Conservation (phyloP, 2,888 invertebrate species). For the Xestia sexstrigata region DNA sequence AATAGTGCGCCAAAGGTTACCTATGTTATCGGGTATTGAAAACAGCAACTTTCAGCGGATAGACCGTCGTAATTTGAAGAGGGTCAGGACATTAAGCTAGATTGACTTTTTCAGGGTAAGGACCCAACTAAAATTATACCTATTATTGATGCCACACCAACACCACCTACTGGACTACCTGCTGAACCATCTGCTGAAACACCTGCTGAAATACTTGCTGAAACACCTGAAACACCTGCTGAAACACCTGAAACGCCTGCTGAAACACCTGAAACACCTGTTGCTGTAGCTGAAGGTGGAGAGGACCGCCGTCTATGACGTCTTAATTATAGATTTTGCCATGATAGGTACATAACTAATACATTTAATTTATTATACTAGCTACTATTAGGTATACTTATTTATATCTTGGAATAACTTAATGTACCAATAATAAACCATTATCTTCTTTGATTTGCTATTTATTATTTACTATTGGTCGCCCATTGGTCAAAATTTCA, state of each 20-base stretch:
- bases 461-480: background rate
- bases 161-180: background rate
- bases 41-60: too few relatives aligned
- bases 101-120: background rate
- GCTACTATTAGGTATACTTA: background rate
- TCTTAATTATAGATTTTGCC: background rate
- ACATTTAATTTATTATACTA: background rate
- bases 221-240: accelerated
- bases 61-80: too few relatives aligned
- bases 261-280: background rate
- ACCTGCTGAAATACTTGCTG: too few relatives aligned
- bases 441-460: background rate
- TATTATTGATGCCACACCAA: too few relatives aligned
- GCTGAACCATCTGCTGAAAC: background rate
- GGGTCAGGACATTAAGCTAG: too few relatives aligned
- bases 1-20: too few relatives aligned
- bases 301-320: background rate
- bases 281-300: too few relatives aligned
- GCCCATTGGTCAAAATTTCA: too few relatives aligned
- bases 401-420: conserved; percentile 2
- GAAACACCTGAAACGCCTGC: background rate
- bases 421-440: conserved; percentile 4
- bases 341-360: background rate
- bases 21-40: too few relatives aligned
- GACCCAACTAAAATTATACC: too few relatives aligned